Evolutionary conservation across 2,888 invertebrate genomes (phyloP).

Genomic region (Nezara viridula): DNA sequence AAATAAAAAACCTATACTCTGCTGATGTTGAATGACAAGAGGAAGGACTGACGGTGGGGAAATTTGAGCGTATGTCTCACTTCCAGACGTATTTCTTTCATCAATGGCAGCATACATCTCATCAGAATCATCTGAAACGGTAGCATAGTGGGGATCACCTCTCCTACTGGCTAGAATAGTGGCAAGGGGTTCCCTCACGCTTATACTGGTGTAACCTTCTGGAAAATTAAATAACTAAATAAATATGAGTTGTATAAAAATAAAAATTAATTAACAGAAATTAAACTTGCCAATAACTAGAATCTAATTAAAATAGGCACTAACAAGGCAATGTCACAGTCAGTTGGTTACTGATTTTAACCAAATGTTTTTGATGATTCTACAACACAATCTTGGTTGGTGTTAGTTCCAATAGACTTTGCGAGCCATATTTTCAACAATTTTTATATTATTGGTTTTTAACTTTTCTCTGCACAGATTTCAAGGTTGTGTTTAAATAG

Average conservation of each 20-base stretch:
- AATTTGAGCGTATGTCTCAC: slow-evolving; percentile 90
- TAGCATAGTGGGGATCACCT: slow-evolving; percentile 83
- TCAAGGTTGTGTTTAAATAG: no score
- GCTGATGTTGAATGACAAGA: slow-evolving; percentile 70
- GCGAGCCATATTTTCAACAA: no score
- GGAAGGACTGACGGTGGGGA: slow-evolving; percentile 60
- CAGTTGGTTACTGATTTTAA: no score
- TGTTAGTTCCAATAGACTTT: no score
- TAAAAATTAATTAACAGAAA: not conserved
- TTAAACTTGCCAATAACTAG: not conserved
- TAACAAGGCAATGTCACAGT: no score
- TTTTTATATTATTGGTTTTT: no score
- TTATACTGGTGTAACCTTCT: slow-evolving; percentile 94
- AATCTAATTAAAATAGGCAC: not conserved
- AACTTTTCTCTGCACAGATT: no score
- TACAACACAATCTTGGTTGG: no score
- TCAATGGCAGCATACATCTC: slow-evolving; percentile 94
- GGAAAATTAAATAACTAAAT: slow-evolving; percentile 61
- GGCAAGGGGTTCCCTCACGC: slow-evolving; percentile 89
- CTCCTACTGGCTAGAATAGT: slow-evolving; percentile 79
- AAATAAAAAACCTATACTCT: slow-evolving; percentile 74
- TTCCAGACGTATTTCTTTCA: slow-evolving; percentile 79
- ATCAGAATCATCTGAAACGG: slow-evolving; percentile 92
- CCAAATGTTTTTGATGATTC: no score
- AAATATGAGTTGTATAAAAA: not conserved